Evolutionary conservation across 2,797 vertebrate genomes (phyloP).

Genomic region (Stomatorhinus walkeri): DNA sequence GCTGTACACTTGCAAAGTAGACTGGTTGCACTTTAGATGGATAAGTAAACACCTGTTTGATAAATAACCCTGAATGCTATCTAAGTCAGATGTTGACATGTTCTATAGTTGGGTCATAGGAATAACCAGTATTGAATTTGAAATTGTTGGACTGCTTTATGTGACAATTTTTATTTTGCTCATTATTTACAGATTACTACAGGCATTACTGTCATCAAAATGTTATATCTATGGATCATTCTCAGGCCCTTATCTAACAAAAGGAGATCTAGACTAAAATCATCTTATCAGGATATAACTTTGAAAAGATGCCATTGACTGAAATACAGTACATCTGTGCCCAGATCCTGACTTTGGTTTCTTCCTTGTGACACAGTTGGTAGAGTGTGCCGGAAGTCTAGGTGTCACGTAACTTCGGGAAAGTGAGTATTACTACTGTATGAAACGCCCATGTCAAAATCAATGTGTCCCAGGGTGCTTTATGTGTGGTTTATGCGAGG

Average conservation of each 20-base stretch:
- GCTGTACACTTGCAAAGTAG: background rate
- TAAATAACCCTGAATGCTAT: background rate
- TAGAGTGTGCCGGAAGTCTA: slow-evolving; percentile 41
- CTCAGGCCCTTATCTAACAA: background rate
- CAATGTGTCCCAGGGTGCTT: background rate
- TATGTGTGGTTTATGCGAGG: background rate
- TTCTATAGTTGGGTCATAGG: background rate
- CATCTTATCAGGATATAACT: background rate
- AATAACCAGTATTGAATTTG: background rate
- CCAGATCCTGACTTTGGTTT: slow-evolving; percentile 1
- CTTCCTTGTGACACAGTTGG: slow-evolving; percentile 41
- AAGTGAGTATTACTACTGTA: slow-evolving; percentile 45
- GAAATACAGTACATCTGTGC: background rate
- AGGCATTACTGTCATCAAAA: background rate
- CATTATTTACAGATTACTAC: background rate
- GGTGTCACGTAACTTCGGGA: slow-evolving; percentile 42
- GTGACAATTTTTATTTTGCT: background rate
- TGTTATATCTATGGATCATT: background rate
- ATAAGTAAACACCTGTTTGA: background rate
- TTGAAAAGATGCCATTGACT: background rate
- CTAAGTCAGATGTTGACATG: background rate
- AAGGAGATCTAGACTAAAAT: background rate
- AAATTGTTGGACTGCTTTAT: background rate
- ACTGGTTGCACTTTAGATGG: background rate
- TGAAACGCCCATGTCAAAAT: background rate